Conservation (phyloP, 2,797 vertebrate genomes). For the Phataginus tetradactyla region DNA sequence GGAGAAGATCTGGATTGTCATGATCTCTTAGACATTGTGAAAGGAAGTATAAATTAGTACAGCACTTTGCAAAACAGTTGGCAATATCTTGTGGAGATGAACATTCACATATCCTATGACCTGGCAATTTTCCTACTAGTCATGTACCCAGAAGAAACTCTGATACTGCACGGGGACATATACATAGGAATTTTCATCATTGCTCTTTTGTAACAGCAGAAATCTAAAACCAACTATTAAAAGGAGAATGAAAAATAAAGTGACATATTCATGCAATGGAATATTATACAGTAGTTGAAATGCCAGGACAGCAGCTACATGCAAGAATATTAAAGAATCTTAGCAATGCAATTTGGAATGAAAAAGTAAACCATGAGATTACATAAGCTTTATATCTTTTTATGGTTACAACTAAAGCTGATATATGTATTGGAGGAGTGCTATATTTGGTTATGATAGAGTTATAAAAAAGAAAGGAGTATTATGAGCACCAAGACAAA, state of each 20-base stretch:
- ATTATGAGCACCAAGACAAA: neutral
- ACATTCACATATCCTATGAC: neutral
- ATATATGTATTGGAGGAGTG: neutral
- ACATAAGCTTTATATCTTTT: neutral
- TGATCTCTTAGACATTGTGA: neutral
- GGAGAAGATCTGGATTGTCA: neutral
- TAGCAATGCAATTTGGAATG: conserved; percentile 2
- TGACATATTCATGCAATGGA: neutral
- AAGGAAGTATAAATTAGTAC: neutral
- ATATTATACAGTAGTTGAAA: neutral
- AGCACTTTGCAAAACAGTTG: neutral
- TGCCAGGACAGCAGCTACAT: neutral
- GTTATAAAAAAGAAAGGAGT: neutral
- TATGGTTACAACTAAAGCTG: neutral
- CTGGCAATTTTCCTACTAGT: neutral
- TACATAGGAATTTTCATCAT: neutral
- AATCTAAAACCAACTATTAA: neutral
- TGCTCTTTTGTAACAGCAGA: neutral
- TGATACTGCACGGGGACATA: neutral
- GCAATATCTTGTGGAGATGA: neutral
- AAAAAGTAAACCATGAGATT: neutral
- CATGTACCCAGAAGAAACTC: neutral
- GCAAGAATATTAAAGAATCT: neutral
- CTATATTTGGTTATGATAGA: neutral
- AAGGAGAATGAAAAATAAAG: neutral